Conservation (phyloP, 92 coral and sea anemone genomes). For the Anthopleura xanthogrammica region DNA sequence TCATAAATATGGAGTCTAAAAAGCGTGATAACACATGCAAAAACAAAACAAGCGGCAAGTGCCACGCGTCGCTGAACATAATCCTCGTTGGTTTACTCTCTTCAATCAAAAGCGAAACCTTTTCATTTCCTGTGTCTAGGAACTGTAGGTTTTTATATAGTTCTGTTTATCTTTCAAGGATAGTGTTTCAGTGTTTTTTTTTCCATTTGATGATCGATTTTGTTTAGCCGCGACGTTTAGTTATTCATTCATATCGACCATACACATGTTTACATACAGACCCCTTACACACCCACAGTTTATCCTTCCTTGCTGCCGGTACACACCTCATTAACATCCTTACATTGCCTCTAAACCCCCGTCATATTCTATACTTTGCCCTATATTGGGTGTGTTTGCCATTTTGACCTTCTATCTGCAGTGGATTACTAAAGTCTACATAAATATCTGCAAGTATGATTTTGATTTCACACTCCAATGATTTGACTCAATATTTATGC, state of each 20-base stretch:
- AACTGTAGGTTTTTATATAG: not conserved
- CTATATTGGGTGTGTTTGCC: not conserved
- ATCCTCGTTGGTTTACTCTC: not conserved
- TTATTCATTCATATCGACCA: not conserved
- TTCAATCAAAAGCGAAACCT: not conserved
- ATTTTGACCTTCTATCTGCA: no score
- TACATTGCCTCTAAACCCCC: not conserved
- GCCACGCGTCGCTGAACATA: conserved; percentile 4
- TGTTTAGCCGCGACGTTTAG: not conserved
- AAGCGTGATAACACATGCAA: not conserved
- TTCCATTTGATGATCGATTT: not conserved
- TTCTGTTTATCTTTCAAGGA: not conserved
- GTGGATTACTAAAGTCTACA: not conserved
- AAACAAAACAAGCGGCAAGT: not conserved
- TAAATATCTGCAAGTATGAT: no score
- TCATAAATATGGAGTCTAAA: not conserved
- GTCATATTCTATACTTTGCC: not conserved
- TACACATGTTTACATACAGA: not conserved
- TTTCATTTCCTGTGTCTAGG: conserved; percentile 7
- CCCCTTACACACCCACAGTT: not conserved
- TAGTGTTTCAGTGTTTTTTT: not conserved
- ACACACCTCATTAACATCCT: not conserved
- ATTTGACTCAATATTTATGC: no score
- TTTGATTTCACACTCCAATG: no score
- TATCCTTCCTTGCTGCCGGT: not conserved